Conservation (phyloP, 2,113 vertebrate species). For the Chinchilla lanigera region DNA sequence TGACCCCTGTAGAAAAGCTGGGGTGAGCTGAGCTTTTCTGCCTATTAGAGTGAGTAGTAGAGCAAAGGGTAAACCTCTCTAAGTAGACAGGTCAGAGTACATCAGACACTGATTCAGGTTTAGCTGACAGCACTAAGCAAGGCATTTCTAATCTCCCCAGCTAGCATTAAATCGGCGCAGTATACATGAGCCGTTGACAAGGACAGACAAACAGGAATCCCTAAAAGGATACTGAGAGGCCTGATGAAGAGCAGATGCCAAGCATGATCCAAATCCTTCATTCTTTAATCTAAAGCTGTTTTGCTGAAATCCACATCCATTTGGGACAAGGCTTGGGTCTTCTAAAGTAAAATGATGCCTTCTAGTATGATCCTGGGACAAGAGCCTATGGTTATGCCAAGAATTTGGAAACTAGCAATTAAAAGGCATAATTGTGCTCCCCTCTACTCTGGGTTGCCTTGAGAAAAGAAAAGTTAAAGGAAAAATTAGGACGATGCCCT, state of each 20-base stretch:
- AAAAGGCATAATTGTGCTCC: background rate
- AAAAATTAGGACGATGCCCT: slow-evolving; percentile 17
- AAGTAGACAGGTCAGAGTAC: slow-evolving; percentile 79
- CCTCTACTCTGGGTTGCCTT: slow-evolving; percentile 8
- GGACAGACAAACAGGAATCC: slow-evolving; percentile 80
- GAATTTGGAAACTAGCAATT: slow-evolving; percentile 10
- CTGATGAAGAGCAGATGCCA: slow-evolving; percentile 63
- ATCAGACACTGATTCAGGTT: slow-evolving; percentile 81
- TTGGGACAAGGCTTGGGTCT: background rate
- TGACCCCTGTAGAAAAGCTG: slow-evolving; percentile 81
- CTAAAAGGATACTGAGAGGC: slow-evolving; percentile 84
- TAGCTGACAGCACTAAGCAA: slow-evolving; percentile 82
- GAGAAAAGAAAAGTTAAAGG: slow-evolving; percentile 18
- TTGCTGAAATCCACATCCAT: slow-evolving; percentile 12
- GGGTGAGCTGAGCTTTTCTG: slow-evolving; percentile 84
- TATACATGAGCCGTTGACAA: slow-evolving; percentile 83
- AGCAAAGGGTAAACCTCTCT: slow-evolving; percentile 83
- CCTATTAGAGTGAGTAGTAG: slow-evolving; percentile 83
- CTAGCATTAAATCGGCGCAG: slow-evolving; percentile 83
- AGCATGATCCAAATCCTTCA: background rate
- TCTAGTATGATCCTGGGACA: slow-evolving; percentile 17
- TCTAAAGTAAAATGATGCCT: background rate
- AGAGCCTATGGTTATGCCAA: background rate
- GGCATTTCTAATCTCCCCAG: slow-evolving; percentile 84
- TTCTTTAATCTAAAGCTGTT: slow-evolving; percentile 18